Evolutionary conservation across 2,113 vertebrate species (phyloP), one percentile per base, ranked within the genome.

Genomic region (Lepidothrix coronata): DNA sequence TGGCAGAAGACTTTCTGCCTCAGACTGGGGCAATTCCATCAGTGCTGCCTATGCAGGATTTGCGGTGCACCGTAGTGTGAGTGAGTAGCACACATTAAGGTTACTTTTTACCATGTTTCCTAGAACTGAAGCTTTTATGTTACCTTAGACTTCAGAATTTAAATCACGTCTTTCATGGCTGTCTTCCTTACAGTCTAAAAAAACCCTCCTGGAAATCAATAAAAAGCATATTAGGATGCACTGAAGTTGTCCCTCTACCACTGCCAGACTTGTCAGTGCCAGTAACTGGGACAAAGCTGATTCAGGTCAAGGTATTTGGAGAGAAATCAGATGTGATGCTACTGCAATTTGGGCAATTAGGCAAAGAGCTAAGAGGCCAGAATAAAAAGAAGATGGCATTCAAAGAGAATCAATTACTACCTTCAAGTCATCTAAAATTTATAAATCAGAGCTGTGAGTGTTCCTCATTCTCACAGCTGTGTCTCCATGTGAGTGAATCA

Each of bases 231-330:
- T 96, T 92, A 74, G 14, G n/a, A 54, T 83, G 19, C 14, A n/a
- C 41, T 76, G 63, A 73, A 91, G 72, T 75, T 74, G 65, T 63
- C 48, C 68, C 83, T 78, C 70, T 63, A 5, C 61, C 14, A 5
- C 3, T 83, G 51, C 76, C 65, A 93, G 80, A 8, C 57, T 76
- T 70, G 71, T 84, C 91, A 67, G 8, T 63, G 59, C 51, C 70
- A 68, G 65, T 78, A 89, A 71, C 16, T 72, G 84, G 83, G 89
- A 77, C 89, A 87, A 70, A 91, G 71, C 61, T 67, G 76, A 87
- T 91, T 87, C 75, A 94, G 91, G 84, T 92, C 89, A 85, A 81
- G 61, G 65, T 91, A 57, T 81, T 93, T 72, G 84, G 65, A 89
- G 84, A 89, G 43, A 94, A 91, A 91, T 89, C 49, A 44, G 27